Percentiles rank a stretch among this genome's conserved stretches.
phyloP scores from a whole-genome alignment of 2,113 vertebrate genomes.

The Callipepla squamata region DNA sequence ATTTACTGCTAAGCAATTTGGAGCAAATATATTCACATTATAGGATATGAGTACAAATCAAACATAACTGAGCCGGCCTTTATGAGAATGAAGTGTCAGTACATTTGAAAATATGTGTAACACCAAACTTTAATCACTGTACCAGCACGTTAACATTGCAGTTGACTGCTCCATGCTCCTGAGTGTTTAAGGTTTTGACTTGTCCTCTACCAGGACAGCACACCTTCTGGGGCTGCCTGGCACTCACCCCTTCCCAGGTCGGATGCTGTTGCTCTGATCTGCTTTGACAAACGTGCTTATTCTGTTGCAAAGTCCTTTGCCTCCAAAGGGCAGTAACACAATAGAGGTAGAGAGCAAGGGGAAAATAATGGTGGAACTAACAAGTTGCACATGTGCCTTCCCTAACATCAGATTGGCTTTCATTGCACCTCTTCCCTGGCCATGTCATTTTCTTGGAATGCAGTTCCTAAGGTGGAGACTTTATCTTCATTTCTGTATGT shows the following conservation, averaged over 20 bases:
- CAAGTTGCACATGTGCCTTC: neutral
- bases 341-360: neutral
- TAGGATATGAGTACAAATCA: conserved; percentile 80
- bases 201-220: neutral
- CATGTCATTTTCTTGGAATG: conserved; percentile 26
- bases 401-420: conserved; percentile 4
- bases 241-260: neutral
- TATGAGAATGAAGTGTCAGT: conserved; percentile 80
- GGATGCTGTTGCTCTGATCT: neutral
- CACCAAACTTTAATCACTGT: conserved; percentile 73
- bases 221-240: neutral
- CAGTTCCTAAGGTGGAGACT: neutral
- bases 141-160: conserved; percentile 66
- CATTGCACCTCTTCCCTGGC: neutral
- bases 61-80: conserved; percentile 74
- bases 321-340: neutral
- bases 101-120: conserved; percentile 77
- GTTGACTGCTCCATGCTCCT: conserved; percentile 45
- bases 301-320: neutral
- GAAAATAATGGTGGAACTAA: neutral
- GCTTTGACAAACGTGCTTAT: neutral
- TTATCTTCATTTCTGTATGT: neutral
- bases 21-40: conserved; percentile 80
- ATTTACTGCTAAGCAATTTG: conserved; percentile 80
- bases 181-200: conserved; percentile 53